Percentiles rank a stretch among this genome's conserved stretches.
Conservation (phyloP, 2,797 vertebrate species). For the Sebastes wilsoni region DNA sequence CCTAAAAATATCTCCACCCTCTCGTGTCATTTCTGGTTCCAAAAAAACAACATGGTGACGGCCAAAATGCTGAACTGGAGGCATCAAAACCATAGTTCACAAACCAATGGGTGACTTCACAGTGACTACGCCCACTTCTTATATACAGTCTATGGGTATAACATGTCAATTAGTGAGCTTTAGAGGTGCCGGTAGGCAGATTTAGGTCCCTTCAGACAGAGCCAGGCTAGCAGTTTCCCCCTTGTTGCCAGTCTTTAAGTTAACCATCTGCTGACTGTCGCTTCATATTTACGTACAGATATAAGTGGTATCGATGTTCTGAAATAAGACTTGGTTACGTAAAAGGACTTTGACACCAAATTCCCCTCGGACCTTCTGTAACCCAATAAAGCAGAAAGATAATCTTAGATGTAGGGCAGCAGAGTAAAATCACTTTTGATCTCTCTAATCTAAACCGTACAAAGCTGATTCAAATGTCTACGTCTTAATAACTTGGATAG, state of each 20-base stretch:
- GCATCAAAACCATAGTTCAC: too few relatives aligned
- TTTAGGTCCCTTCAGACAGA: neutral
- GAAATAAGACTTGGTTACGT: neutral
- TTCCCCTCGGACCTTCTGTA: neutral
- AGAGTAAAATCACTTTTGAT: slow-evolving; percentile 8
- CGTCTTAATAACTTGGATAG: neutral
- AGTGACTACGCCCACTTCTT: too few relatives aligned
- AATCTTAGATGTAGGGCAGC: neutral
- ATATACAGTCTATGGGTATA: too few relatives aligned
- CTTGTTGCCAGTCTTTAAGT: neutral
- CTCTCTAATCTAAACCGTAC: slow-evolving; percentile 17
- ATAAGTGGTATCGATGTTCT: neutral
- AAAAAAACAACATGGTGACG: too few relatives aligned
- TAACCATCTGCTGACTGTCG: neutral
- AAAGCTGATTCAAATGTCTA: slow-evolving; percentile 5
- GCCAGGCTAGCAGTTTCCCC: neutral
- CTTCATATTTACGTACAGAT: neutral
- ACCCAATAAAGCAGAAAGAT: slow-evolving; percentile 25
- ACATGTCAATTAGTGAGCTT: neutral
- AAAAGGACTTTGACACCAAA: neutral
- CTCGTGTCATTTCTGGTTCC: too few relatives aligned
- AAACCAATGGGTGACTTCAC: too few relatives aligned
- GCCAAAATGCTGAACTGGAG: too few relatives aligned
- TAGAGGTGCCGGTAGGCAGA: neutral
- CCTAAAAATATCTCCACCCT: too few relatives aligned